These are phyloP conservation scores for Acanthosepion esculentum DNA, from an alignment of 2,888 invertebrate genomes.

Conservation along the genomic window DNA sequence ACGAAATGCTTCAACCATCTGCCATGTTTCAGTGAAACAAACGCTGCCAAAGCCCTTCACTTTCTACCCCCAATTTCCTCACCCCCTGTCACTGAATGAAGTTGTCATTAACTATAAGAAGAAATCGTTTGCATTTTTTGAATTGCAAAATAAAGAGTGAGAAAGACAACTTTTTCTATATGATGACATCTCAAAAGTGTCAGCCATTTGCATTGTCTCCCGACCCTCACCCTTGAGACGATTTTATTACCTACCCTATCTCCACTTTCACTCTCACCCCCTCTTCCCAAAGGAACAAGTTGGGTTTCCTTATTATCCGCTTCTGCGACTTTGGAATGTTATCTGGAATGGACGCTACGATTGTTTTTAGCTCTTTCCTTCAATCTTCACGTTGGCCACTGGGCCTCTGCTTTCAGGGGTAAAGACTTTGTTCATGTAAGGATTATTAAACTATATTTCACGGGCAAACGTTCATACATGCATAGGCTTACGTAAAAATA, in stretches of 20 bases:
- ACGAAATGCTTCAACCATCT: background rate
- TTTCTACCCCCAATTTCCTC: background rate
- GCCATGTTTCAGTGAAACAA: background rate
- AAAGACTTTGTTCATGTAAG: background rate
- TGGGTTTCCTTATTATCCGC: constrained; percentile 21
- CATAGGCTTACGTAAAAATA: background rate
- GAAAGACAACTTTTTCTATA: background rate
- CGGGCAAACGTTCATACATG: background rate
- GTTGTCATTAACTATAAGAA: background rate
- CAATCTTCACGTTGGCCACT: background rate
- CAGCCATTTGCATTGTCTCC: background rate
- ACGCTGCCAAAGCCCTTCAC: background rate
- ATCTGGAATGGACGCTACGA: background rate
- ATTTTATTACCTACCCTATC: background rate
- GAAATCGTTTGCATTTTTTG: background rate
- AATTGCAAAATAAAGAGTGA: background rate
- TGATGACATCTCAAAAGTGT: background rate
- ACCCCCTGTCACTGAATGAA: background rate
- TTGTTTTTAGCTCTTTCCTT: background rate
- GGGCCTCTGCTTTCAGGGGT: background rate
- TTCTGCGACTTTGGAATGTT: constrained; percentile 10
- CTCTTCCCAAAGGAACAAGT: background rate
- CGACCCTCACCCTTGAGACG: background rate
- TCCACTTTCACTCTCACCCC: background rate
- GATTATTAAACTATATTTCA: background rate